Evolutionary conservation across 2,888 invertebrate genomes (phyloP), one percentile per base, ranked within the genome.

Genomic region (Lithophane ornitopus): DNA sequence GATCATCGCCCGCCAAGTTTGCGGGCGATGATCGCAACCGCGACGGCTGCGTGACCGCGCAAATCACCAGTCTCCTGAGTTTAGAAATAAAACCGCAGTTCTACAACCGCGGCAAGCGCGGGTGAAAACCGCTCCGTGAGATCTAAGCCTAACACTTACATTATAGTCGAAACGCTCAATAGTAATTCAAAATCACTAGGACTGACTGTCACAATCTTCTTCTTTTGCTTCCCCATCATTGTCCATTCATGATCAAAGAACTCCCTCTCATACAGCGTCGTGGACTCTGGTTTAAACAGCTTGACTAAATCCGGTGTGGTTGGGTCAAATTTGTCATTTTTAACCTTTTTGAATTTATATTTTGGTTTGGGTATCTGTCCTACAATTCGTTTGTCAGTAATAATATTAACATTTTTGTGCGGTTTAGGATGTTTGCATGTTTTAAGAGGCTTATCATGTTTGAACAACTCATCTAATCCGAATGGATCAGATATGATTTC

Each of bases 71-170:
- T n/a, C n/a, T n/a, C n/a, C n/a, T n/a, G n/a, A n/a, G n/a, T n/a
- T n/a, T n/a, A n/a, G n/a, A n/a, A n/a, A n/a, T n/a, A n/a, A n/a
- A n/a, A n/a, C n/a, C n/a, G n/a, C n/a, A n/a, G n/a, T n/a, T n/a
- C n/a, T n/a, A n/a, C n/a, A n/a, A n/a, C n/a, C n/a, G n/a, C n/a
- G n/a, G n/a, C n/a, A n/a, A n/a, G n/a, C n/a, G n/a, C n/a, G n/a
- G n/a, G n/a, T n/a, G n/a, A n/a, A n/a, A n/a, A n/a, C n/a, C n/a
- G n/a, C n/a, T n/a, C n/a, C n/a, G n/a, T n/a, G n/a, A n/a, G n/a
- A n/a, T n/a, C n/a, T n/a, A n/a, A n/a, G n/a, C 6, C 34, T 26
- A 28, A n/a, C 76, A 92, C 93, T 90, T 74, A 94, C 93, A 91
- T 85, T 59, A 92, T 77, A 7, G 93, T 93, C 0, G 94, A 91